A percentile compares a stretch with the other conserved stretches of the same genome.
Conservation (phyloP, 1,140 invertebrate genomes). For the Drosophila kurseongensis region DNA sequence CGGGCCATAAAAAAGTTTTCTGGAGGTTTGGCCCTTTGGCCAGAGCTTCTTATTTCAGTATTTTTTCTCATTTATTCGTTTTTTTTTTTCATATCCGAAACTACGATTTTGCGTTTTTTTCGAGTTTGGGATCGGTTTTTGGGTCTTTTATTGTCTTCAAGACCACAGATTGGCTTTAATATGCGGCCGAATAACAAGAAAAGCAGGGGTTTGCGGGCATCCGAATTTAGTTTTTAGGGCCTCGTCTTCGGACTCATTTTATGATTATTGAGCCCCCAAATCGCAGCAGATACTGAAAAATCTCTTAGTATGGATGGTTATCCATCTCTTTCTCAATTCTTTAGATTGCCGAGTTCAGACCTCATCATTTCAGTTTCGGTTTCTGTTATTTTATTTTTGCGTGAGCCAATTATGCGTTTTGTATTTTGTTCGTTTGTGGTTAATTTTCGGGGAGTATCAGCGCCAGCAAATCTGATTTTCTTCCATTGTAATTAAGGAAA, state of each 20-base stretch:
- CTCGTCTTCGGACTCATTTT: slow-evolving; percentile 54
- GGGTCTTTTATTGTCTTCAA: slow-evolving; percentile 75
- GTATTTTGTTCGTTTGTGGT: slow-evolving; percentile 72
- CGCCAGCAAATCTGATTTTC: slow-evolving; percentile 64
- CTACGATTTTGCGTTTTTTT: slow-evolving; percentile 73
- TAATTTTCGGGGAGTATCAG: slow-evolving; percentile 22
- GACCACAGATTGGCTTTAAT: slow-evolving; percentile 77
- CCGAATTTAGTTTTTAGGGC: slow-evolving; percentile 63
- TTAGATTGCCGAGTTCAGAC: slow-evolving; percentile 42
- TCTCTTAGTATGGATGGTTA: slow-evolving; percentile 37
- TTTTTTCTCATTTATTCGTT: slow-evolving; percentile 5
- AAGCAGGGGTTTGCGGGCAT: slow-evolving; percentile 38
- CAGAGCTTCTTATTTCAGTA: slow-evolving; percentile 42
- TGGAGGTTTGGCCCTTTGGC: slow-evolving; percentile 31
- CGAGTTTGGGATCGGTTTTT: slow-evolving; percentile 33
- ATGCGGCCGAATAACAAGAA: slow-evolving; percentile 31
- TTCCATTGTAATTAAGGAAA: slow-evolving; percentile 80
- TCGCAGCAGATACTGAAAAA: slow-evolving; percentile 28
- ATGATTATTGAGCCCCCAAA: slow-evolving; percentile 71
- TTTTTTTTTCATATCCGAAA: slow-evolving; percentile 57
- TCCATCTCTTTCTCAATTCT: slow-evolving; percentile 76
- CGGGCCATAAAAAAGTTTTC: slow-evolving; percentile 51
- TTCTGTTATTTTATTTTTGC: slow-evolving; percentile 64
- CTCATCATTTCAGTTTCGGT: slow-evolving; percentile 44
- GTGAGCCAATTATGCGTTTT: slow-evolving; percentile 83